These are phyloP conservation scores for Numenius arquata DNA, from an alignment of 2,113 vertebrate genomes.

Conservation along the genomic window DNA sequence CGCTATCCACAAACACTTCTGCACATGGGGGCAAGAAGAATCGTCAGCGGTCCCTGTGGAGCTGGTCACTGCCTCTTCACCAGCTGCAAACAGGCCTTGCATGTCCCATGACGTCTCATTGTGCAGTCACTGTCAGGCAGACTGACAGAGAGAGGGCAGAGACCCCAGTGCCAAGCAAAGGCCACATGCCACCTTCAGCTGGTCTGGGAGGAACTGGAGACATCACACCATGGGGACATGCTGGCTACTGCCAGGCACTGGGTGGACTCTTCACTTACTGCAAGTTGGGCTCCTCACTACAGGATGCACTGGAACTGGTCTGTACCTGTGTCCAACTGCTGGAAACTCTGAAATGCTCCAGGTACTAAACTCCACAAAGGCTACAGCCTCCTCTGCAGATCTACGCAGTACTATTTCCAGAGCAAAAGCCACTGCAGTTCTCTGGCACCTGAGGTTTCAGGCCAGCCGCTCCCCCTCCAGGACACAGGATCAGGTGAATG, in stretches of 20 bases:
- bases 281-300: neutral
- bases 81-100: neutral
- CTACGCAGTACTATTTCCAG: neutral
- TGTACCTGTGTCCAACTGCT: neutral
- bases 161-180: neutral
- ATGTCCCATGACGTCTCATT: fast-evolving
- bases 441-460: neutral
- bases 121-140: neutral
- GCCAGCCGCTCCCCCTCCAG: neutral
- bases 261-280: neutral
- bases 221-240: neutral
- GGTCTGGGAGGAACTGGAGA: neutral
- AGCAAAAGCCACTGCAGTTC: neutral
- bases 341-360: neutral
- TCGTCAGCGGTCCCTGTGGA: neutral
- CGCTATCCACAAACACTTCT: neutral
- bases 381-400: neutral
- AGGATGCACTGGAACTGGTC: neutral
- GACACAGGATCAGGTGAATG: neutral
- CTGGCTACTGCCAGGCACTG: neutral
- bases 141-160: neutral
- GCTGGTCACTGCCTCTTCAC: neutral
- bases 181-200: neutral
- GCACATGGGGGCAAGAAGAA: neutral
- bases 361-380: neutral